phyloP scores from a whole-genome alignment of 2,113 vertebrate species.

The Petrocephalus zakoni region DNA sequence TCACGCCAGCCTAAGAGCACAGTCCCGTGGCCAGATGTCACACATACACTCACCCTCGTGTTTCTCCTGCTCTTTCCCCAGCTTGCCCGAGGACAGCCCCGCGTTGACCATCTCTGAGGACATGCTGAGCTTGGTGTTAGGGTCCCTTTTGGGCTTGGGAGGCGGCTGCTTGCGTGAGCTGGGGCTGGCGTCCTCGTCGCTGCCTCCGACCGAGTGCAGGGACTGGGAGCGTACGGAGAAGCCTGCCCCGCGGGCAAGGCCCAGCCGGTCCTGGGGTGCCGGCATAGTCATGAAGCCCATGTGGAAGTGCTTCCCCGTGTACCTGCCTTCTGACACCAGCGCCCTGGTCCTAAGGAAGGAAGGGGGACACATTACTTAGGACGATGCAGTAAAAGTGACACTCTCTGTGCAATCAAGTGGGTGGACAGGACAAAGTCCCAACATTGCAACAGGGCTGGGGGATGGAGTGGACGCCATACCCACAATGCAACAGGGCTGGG shows the following conservation, averaged over 20 bases:
- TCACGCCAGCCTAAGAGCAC: neutral
- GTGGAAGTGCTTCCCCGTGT: conserved; percentile 82
- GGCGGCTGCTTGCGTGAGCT: conserved; percentile 89
- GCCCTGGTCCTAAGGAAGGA: conserved; percentile 71
- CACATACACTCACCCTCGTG: conserved; percentile 56
- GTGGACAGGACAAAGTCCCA: neutral
- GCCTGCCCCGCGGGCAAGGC: conserved; percentile 80
- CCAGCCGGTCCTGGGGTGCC: conserved; percentile 82
- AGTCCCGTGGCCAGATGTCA: neutral
- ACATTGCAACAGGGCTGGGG: neutral
- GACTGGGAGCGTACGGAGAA: conserved; percentile 93
- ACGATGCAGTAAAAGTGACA: neutral
- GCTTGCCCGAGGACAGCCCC: conserved; percentile 64
- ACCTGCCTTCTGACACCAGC: conserved; percentile 69
- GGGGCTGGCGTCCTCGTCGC: conserved; percentile 82
- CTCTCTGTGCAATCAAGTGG: neutral
- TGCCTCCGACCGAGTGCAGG: conserved; percentile 88
- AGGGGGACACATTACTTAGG: conserved; percentile 7
- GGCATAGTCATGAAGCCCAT: conserved; percentile 96
- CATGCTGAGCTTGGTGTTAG: conserved; percentile 93
- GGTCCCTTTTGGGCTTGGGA: conserved; percentile 91
- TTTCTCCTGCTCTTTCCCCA: conserved; percentile 63
- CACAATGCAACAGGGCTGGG: neutral
- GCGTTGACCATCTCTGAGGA: conserved; percentile 93
- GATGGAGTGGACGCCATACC: neutral